phyloP scores from a whole-genome alignment of 2,113 vertebrate genomes.

The Forbesichthys papilliferus region DNA sequence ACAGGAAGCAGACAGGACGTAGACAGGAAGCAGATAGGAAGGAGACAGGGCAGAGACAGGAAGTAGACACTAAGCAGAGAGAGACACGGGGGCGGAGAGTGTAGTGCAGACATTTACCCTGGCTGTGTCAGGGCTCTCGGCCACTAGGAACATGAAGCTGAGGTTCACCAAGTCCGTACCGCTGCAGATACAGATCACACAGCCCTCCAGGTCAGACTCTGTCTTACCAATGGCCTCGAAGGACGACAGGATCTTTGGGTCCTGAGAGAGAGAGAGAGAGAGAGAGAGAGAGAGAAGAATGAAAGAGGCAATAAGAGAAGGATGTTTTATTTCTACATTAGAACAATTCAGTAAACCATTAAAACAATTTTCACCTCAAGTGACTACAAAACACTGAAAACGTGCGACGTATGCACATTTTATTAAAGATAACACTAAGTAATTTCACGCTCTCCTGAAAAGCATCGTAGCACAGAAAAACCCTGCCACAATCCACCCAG shows the following conservation, averaged over 20 bases:
- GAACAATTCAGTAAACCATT: not conserved
- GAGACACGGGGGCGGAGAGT: not conserved
- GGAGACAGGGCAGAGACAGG: no score
- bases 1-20: no score
- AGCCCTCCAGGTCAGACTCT: slow-evolving; percentile 91
- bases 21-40: no score
- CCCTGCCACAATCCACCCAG: no score
- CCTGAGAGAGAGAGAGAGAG: slow-evolving; percentile 70
- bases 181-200: slow-evolving; percentile 93
- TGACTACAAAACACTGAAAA: no score
- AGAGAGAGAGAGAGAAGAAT: not conserved
- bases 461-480: no score
- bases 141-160: slow-evolving; percentile 95
- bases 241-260: slow-evolving; percentile 91
- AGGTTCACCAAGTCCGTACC: slow-evolving; percentile 97
- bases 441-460: no score
- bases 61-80: no score
- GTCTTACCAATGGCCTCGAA: slow-evolving; percentile 90
- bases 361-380: not conserved
- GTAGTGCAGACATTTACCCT: slow-evolving; percentile 78
- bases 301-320: not conserved
- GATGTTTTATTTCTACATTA: not conserved
- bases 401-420: no score
- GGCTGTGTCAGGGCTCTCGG: slow-evolving; percentile 87
- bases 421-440: no score